Base-by-base conservation (phyloP, 1,140 invertebrate species). In the Drosophila setifemur region DNA sequence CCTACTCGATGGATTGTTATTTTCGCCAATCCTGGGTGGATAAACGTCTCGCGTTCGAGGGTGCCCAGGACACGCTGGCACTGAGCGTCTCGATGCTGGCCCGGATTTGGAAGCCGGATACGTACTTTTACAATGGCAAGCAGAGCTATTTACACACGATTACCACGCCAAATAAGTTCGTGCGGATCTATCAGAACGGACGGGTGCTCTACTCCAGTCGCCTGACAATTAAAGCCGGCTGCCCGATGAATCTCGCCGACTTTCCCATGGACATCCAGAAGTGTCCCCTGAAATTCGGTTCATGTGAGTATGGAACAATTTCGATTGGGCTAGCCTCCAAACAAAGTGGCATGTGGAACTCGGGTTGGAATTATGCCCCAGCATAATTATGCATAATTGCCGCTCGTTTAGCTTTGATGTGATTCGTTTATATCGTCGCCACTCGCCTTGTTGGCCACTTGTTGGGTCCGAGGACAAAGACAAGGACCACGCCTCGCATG, bases 251-350 rank as follows among this genome's bases (percentile, higher is more conserved):
- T 90, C 91, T 98, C 28, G 94, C 96, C 90, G 94, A 97, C 75
- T 98, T 98, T 90, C 97, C 97, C 0, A 97, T 98, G 95, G 97
- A 98, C 89, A 95, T 94, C 12, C 96, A 97, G 85, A 92, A 94
- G 66, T 98, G 97, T 90, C 96, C 96, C 2, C 91, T 98, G 0
- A 94, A 95, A 89, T 94, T 98, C 78, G 96, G 96, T 37, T 97
- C 96, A 71, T 98, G 96, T 97, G 92, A 95, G 95, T 89, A 60
- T 1, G 21, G 11, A 33, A 9, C n/a, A 33, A 4, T 5, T 0
- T 18, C n/a, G 19, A 19, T 9, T 33, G 31, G n/a, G 14, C 12
- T 18, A 57, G 16, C 35, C 1, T 11, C 7, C 25, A 25, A 57
- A 21, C n/a, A 35, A 23, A 55, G 21, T 45, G 16, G 33, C 16